Conservation (phyloP, 2,113 vertebrate species). For the Gasterosteus aculeatus region DNA sequence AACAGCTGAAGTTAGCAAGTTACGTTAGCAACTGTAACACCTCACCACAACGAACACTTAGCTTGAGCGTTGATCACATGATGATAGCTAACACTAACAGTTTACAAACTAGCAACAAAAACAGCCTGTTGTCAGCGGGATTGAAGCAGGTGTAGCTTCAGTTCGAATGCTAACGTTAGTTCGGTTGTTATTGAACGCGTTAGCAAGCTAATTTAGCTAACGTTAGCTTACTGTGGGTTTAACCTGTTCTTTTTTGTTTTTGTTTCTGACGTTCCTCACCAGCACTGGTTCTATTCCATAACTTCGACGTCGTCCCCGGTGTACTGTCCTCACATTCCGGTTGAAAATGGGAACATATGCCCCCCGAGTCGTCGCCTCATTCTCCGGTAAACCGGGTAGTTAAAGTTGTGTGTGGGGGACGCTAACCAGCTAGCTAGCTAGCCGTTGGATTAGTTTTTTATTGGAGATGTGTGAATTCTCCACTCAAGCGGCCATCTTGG, state of each 20-base stretch:
- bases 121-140: no score
- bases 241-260: slow-evolving; percentile 15
- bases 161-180: slow-evolving; percentile 17
- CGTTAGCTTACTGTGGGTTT: background rate
- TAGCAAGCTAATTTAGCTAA: slow-evolving; percentile 48
- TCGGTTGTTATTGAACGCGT: background rate
- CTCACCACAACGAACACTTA: slow-evolving; percentile 3
- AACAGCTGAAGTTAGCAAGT: background rate
- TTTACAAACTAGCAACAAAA: no score
- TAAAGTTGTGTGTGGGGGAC: background rate
- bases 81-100: no score
- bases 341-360: background rate
- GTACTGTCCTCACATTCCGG: background rate
- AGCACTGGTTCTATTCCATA: slow-evolving; percentile 53
- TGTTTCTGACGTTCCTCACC: slow-evolving; percentile 36
- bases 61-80: background rate
- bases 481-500: slow-evolving; percentile 69
- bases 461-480: slow-evolving; percentile 37
- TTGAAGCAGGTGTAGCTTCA: slow-evolving; percentile 18
- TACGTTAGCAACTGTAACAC: slow-evolving; percentile 16
- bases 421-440: background rate
- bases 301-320: background rate
- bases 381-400: rapidly evolving
- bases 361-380: background rate
- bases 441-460: slow-evolving; percentile 34